Percentiles rank a stretch among this genome's conserved stretches.
Evolutionary conservation across 2,797 vertebrate genomes (phyloP).

Genomic region (Pseudochaenichthys georgianus): DNA sequence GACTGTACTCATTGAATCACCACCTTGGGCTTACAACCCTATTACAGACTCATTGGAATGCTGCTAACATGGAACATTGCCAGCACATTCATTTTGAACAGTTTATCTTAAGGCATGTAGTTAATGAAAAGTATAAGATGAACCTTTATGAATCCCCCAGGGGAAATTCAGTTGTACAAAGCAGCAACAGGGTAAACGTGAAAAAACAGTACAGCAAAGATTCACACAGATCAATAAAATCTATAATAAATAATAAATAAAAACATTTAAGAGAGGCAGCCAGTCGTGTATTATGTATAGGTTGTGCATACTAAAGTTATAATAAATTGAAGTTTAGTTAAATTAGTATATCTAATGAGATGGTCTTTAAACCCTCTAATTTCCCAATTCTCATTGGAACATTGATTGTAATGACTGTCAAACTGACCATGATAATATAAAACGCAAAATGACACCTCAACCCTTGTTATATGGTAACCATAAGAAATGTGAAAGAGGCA

Average conservation of each 20-base stretch:
- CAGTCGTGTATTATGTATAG: constrained; percentile 27
- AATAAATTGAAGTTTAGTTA: constrained; percentile 17
- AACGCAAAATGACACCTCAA: background rate
- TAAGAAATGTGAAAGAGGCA: background rate
- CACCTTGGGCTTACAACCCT: constrained; percentile 59
- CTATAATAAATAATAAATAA: no score
- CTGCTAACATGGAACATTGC: constrained; percentile 38
- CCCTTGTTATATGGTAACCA: background rate
- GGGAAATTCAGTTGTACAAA: no score
- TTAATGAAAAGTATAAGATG: constrained; percentile 42
- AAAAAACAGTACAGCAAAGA: no score
- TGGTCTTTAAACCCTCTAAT: background rate
- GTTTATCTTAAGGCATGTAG: constrained; percentile 50
- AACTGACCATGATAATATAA: background rate
- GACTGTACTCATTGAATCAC: constrained; percentile 52
- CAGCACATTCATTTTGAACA: constrained; percentile 56
- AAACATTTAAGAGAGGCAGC: constrained; percentile 12
- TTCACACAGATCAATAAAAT: no score
- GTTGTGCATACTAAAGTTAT: constrained; percentile 21
- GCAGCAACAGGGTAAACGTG: no score
- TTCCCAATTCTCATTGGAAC: background rate
- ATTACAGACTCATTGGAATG: constrained; percentile 58
- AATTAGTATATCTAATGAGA: constrained; percentile 6
- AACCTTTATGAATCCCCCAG: no score
- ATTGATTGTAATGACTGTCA: background rate